Percentiles rank a stretch among this genome's conserved stretches.
These are phyloP conservation scores for Euplagia quadripunctaria DNA, from an alignment of 2,888 invertebrate species.

Conservation along the genomic window DNA sequence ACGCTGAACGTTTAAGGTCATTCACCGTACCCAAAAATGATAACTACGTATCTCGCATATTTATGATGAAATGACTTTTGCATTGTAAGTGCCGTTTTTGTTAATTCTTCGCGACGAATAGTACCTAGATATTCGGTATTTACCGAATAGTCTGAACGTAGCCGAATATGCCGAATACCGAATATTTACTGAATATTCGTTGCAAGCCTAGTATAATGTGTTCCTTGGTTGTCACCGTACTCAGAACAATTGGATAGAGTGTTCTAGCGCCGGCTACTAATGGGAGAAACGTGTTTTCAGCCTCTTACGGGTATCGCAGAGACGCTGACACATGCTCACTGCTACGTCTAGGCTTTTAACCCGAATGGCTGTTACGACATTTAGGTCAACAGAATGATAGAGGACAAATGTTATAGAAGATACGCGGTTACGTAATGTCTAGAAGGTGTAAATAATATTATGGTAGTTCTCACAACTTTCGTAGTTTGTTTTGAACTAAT, in stretches of 20 bases:
- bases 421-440: not conserved
- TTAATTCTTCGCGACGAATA: too few relatives aligned
- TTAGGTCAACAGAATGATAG: constrained; percentile 1
- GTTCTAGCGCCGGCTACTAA: constrained; percentile 23
- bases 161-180: too few relatives aligned
- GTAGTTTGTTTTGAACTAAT: too few relatives aligned
- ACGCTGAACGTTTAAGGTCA: too few relatives aligned
- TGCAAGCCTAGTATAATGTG: not conserved
- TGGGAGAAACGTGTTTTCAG: constrained; percentile 39
- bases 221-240: not conserved
- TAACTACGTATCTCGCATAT: too few relatives aligned
- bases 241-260: not conserved
- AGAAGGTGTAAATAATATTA: not conserved
- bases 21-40: too few relatives aligned
- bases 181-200: too few relatives aligned
- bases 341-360: constrained; percentile 12
- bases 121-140: too few relatives aligned
- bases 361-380: not conserved
- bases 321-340: not conserved
- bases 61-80: too few relatives aligned
- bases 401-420: constrained; percentile 3
- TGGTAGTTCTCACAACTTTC: not conserved
- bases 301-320: constrained; percentile 12
- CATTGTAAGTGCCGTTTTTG: too few relatives aligned
- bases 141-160: too few relatives aligned